phyloP scores from a whole-genome alignment of 53 echinoderm and acorn worm genomes.

The Henricia sp. region DNA sequence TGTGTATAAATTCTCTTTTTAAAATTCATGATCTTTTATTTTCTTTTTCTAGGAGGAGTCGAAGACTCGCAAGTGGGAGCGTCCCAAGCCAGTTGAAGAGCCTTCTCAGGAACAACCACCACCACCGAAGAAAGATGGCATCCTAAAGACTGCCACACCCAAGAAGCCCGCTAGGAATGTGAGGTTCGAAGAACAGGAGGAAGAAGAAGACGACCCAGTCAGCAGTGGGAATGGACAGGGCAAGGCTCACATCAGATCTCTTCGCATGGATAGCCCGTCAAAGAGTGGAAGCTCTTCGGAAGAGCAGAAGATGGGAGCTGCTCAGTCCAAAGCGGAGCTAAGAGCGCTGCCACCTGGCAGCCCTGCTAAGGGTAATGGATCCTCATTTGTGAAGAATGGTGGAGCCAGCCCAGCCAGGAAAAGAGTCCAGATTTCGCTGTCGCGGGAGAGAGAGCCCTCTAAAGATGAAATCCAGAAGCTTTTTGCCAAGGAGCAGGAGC shows the following conservation, averaged over 20 bases:
- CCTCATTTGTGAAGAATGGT: too few species aligned
- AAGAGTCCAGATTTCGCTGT: slow-evolving; percentile 42
- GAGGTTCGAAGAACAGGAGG: slow-evolving; percentile 35
- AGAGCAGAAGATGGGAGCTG: background rate
- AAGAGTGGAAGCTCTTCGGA: background rate
- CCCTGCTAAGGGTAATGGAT: slow-evolving; percentile 30
- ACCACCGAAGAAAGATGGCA: slow-evolving; percentile 7
- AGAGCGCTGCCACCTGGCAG: slow-evolving; percentile 33
- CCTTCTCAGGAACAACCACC: slow-evolving; percentile 7
- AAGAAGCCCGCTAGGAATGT: slow-evolving; percentile 52
- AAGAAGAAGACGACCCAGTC: background rate
- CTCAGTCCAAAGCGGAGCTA: slow-evolving; percentile 17
- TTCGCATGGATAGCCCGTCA: slow-evolving; percentile 8
- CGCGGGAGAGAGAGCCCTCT: slow-evolving; percentile 49
- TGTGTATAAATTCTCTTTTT: too few species aligned
- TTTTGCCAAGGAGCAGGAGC: slow-evolving; percentile 18
- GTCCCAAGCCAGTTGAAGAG: slow-evolving; percentile 58
- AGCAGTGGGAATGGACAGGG: slow-evolving; percentile 39
- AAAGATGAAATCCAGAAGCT: slow-evolving; percentile 36
- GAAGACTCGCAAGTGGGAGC: slow-evolving; percentile 62
- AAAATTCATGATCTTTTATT: too few species aligned
- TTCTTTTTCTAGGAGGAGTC: slow-evolving; percentile 50
- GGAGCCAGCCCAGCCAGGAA: slow-evolving; percentile 33
- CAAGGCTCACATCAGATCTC: slow-evolving; percentile 52
- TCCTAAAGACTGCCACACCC: background rate